phyloP scores from a whole-genome alignment of 2,888 invertebrate species.

The Ennomos quercinarius region DNA sequence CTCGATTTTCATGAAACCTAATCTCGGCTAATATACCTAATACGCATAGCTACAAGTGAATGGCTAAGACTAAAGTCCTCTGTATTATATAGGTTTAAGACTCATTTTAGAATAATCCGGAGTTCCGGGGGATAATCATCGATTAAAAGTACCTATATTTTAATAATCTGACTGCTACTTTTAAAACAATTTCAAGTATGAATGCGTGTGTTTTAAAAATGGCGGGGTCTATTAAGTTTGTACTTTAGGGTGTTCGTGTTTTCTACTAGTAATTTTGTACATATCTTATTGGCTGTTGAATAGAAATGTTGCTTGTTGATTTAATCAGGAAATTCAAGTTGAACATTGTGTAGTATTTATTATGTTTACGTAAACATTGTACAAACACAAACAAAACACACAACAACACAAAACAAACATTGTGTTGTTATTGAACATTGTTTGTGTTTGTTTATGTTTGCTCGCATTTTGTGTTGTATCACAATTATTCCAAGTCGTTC shows the following conservation, averaged over 20 bases:
- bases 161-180: conserved; percentile 2
- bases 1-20: conserved; percentile 3
- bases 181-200: background rate
- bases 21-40: background rate
- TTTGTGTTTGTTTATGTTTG: too few species aligned
- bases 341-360: too few species aligned
- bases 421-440: too few species aligned
- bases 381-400: too few species aligned
- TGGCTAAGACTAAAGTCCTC: conserved; percentile 49
- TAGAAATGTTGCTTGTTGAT: conserved; percentile 17
- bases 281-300: conserved; percentile 9
- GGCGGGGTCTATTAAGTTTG: too few species aligned
- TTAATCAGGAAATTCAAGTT: too few species aligned
- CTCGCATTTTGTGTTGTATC: too few species aligned
- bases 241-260: conserved; percentile 4
- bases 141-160: conserved; percentile 13
- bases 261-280: conserved; percentile 1
- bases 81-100: conserved; percentile 64
- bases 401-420: too few species aligned
- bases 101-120: conserved; percentile 64
- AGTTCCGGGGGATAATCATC: conserved; percentile 62
- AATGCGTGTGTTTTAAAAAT: too few species aligned
- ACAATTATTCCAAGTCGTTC: too few species aligned
- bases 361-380: too few species aligned
- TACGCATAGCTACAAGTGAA: conserved; percentile 33